A percentile compares a stretch with the other conserved stretches of the same genome.
Conservation (phyloP, 2,888 invertebrate species). For the Amiota minor region DNA sequence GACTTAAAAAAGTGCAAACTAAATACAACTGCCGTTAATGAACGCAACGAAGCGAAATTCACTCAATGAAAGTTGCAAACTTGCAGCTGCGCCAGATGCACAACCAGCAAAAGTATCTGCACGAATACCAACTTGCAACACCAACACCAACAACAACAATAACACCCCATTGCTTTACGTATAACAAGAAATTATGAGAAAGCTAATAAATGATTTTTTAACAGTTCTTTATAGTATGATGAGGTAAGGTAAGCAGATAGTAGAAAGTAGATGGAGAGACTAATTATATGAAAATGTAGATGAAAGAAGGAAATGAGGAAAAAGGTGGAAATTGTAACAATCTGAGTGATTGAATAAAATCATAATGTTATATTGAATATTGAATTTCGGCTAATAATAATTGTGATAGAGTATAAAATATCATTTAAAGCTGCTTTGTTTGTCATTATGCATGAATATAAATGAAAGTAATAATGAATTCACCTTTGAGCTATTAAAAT, state of each 20-base stretch:
- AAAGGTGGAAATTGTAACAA: not conserved
- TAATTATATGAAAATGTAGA: not conserved
- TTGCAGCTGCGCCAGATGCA: not conserved
- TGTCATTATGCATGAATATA: no score
- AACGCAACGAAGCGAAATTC: constrained; percentile 41
- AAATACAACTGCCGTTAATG: constrained; percentile 63
- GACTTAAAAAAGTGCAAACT: constrained; percentile 45
- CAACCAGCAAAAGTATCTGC: not conserved
- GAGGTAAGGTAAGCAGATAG: no score
- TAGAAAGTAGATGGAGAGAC: no score
- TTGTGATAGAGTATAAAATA: no score
- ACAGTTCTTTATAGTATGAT: no score
- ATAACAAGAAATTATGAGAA: not conserved
- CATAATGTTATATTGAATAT: no score
- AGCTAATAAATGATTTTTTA: not conserved
- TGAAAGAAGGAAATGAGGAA: not conserved
- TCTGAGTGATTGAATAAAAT: no score
- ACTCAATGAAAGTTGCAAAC: constrained; percentile 34
- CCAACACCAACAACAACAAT: not conserved
- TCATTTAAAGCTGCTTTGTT: no score
- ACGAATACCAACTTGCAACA: not conserved
- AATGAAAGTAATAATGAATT: no score
- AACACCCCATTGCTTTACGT: not conserved
- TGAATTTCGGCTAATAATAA: no score
- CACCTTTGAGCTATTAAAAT: no score